Evolutionary conservation across 1,140 invertebrate species (phyloP), one percentile per base, ranked within the genome.

Genomic region (Zaprionus inermis): DNA sequence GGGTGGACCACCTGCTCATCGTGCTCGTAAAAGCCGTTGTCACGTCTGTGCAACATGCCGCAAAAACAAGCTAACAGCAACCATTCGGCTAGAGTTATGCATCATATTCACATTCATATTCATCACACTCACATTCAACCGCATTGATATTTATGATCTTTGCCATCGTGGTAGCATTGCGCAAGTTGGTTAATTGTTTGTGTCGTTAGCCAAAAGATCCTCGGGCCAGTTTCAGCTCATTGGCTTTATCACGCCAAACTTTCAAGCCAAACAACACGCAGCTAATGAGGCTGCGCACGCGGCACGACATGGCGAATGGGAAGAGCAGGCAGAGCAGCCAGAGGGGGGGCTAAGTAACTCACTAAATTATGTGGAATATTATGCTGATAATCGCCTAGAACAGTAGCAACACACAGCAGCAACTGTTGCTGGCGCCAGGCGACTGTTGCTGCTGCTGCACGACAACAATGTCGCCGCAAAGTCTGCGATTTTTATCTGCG

Each of bases 401-500:
- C 54, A 51, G 63, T 16, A 57, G 28, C 34, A 56, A 72, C 44
- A 28, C 49, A 65, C 81, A 63, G 30, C 20, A 49, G 41, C 55
- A 68, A 58, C 80, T 44, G 60, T 20, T 49, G 46, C 16, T 59
- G 83, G 83, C 83, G 83, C 76, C 83, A 74, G 51, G 64, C 75
- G 66, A 70, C 54, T 68, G 51, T 51, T 52, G 64, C 49, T 65
- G 84, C 56, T 38, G 60, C 52, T 72, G 63, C 70, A 59, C 79
- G 28, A 69, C 52, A 11, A 52, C 55, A 67, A 41, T 59, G 60
- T 60, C 84, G 83, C 77, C 83, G 54, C 80, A 32, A 58, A 72
- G 83, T 88, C 83, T 88, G 84, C 77, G 84, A 88, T 88, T 89
- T 70, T 88, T 72, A 88, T 89, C 83, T 89, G 20, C 11, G 16